Percentiles rank a stretch among this genome's conserved stretches.
Conservation (phyloP, 92 coral and sea anemone species). For the Zoanthus gigantus region DNA sequence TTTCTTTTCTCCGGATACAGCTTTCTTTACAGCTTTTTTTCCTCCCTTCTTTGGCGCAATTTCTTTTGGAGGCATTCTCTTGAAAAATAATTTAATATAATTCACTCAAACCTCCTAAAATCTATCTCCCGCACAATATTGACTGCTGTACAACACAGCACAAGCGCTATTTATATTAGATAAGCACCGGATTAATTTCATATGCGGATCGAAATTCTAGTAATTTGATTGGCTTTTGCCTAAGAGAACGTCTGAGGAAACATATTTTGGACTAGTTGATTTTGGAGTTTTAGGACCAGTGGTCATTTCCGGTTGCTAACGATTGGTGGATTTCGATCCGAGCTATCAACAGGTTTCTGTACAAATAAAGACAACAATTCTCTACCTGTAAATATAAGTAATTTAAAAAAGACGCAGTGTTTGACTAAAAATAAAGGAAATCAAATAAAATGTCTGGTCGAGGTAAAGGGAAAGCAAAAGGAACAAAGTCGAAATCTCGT, state of each 20-base stretch:
- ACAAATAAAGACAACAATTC: neutral
- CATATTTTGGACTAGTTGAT: neutral
- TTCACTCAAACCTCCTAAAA: too few relatives aligned
- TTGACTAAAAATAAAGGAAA: neutral
- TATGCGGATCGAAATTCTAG: constrained; percentile 48
- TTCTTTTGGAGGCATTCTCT: constrained; percentile 48
- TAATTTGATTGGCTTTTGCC: constrained; percentile 23
- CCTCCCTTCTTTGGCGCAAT: constrained; percentile 46
- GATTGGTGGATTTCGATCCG: constrained; percentile 52
- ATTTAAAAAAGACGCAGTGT: neutral
- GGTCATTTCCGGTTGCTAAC: constrained; percentile 24
- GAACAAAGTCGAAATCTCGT: constrained; percentile 37
- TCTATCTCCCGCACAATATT: neutral
- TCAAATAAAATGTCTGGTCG: constrained; percentile 32
- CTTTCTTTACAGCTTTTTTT: constrained; percentile 55
- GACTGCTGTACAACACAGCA: neutral
- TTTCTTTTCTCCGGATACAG: constrained; percentile 35
- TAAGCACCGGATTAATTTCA: constrained; percentile 21
- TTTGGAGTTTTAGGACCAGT: neutral
- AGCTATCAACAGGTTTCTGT: neutral
- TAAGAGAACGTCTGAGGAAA: constrained; percentile 43
- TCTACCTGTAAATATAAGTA: neutral
- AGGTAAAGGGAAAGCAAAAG: constrained; percentile 44
- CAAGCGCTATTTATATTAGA: constrained; percentile 25
- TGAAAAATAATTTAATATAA: neutral